Evolutionary conservation across 2,113 vertebrate genomes (phyloP), one percentile per base, ranked within the genome.

Genomic region (Myxocyprinus asiaticus): DNA sequence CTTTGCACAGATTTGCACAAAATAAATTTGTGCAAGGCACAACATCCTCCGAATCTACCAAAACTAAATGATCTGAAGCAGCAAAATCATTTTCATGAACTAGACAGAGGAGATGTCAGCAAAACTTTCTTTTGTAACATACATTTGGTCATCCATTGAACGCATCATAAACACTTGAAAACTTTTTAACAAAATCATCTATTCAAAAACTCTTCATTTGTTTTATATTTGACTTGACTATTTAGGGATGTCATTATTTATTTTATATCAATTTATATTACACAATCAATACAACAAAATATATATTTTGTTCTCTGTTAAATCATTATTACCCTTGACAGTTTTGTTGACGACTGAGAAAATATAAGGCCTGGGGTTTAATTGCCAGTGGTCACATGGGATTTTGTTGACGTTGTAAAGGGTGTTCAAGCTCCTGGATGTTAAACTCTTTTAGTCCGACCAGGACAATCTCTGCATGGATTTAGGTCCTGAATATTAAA

Each of bases 261-360:
- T 94, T 89, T 89, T 33, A 33, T 33, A 33, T 1, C 22, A 33
- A 33, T 33, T 5, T 58, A 94, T 95, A 95, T 97, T 94, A 97
- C 94, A 96, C 96, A 95, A 97, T 95, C 96, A 96, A 98, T 99
- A 98, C 95, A 98, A 98, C 96, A 99, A 99, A 99, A 99, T 99
- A 98, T 94, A 98, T 97, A 97, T 94, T 97, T 96, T 93, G 45
- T 65, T 76, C 74, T 64, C 15, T 76, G 58, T 94, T 94, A 94
- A 93, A 95, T 95, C 94, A 92, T 97, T 33, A 33, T 33, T 95
- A 94, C 92, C 95, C 93, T 95, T 92, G 93, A 95, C 94, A 95
- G 94, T 95, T 96, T 93, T 94, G 94, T 96, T 94, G 97, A 97
- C 95, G 98, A 93, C 95, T 96, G 95, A 96, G 95, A 95, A 96